Base-by-base conservation (phyloP, 2,888 invertebrate genomes). In the Sphinx pinastri region DNA sequence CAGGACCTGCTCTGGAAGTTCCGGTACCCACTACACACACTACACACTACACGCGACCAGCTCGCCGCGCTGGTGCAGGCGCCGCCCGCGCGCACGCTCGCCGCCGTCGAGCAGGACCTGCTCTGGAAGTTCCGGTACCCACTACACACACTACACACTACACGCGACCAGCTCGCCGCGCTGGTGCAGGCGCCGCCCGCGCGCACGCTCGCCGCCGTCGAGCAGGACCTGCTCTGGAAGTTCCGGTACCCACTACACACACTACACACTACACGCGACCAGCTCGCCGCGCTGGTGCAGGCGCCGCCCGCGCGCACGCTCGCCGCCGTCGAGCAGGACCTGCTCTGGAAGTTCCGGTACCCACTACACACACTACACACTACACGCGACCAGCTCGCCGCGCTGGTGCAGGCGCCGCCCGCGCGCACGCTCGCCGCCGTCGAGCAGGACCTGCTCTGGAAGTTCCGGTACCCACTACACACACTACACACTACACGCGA, bases 371-470 rank as follows among this genome's bases (percentile, higher is more conserved):
- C 14, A 16, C 7, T 6, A 63, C 38, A 57, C 19, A 57, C n/a
- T 5, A 13, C 25, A 25, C 25, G n/a, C n/a, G n/a, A n/a, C n/a
- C n/a, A n/a, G n/a, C n/a, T n/a, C n/a, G n/a, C n/a, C n/a, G n/a
- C n/a, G n/a, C n/a, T n/a, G n/a, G 96, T 99, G 7, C 96, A 96
- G 7, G 98, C 98, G 90, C 98, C 99, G 10, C 98, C 98, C 12
- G 99, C 98, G 2, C 96, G 96, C 79, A 95, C 95, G 66, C 94
- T 99, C 45, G 96, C 97, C 11, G 96, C 97, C 6, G 97, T 97
- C 68, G 99, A 99, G 86, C 98, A 99, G 90, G 99, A 99, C 94
- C 93, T 99, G 73, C n/a, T n/a, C n/a, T n/a, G n/a, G n/a, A n/a
- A n/a, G n/a, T n/a, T n/a, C n/a, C 78, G 92, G 91, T 91, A n/a